Percentiles rank a stretch among this genome's conserved stretches.
phyloP scores from a whole-genome alignment of 2,113 vertebrate genomes.

The Psophia crepitans region DNA sequence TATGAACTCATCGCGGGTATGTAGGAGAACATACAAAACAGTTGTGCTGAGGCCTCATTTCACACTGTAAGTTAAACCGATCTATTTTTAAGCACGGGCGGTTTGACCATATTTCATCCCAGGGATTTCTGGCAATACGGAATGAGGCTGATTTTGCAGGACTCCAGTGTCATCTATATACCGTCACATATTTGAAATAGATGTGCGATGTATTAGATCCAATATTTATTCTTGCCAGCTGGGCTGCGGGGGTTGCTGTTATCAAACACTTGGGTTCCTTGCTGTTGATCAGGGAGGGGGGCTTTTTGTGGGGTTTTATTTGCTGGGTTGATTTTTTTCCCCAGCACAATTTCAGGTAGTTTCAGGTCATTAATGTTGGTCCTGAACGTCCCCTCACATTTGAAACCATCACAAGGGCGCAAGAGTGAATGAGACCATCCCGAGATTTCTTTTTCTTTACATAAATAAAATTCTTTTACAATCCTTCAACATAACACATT shows the following conservation, averaged over 20 bases:
- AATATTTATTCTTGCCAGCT: not conserved
- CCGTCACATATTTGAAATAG: not conserved
- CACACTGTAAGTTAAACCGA: not conserved
- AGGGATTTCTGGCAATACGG: not conserved
- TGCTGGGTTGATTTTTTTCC: not conserved
- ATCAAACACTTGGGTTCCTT: not conserved
- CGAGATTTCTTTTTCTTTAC: slow-evolving; percentile 47
- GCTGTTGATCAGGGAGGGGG: not conserved
- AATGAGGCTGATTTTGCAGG: not conserved
- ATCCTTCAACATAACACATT: slow-evolving; percentile 41
- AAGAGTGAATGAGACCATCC: not conserved
- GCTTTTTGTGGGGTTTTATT: not conserved
- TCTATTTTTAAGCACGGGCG: not conserved
- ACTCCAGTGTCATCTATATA: not conserved
- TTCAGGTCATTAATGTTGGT: not conserved
- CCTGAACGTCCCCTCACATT: not conserved
- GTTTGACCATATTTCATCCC: not conserved
- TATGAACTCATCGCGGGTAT: accelerated
- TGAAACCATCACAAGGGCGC: not conserved
- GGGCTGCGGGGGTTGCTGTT: not conserved
- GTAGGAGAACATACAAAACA: not conserved
- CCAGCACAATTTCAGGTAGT: not conserved
- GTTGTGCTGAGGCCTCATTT: not conserved
- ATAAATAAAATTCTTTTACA: slow-evolving; percentile 68
- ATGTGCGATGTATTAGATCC: not conserved